Evolutionary conservation across 2,888 invertebrate species (phyloP), one percentile per base, ranked within the genome.

Genomic region (Lycocerus yunnanus): DNA sequence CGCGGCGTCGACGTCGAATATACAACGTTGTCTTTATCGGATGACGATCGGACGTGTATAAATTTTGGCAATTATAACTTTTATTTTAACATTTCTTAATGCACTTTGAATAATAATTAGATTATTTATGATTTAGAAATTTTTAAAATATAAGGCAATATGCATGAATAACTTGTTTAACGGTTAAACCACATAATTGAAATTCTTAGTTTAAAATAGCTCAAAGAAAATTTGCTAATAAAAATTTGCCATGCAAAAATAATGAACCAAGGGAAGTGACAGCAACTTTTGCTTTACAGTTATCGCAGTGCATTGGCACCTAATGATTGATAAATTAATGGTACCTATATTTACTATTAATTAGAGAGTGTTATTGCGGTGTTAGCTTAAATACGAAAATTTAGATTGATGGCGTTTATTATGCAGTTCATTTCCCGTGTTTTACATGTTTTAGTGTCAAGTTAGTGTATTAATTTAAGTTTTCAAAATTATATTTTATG

Each of bases 151-250:
- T 43, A 3, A 6, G 13, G n/a, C 43, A n/a, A 43, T 43, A 43
- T 43, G n/a, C n/a, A 63, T 13, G 61, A 63, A 63, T 8, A 16
- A 63, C 18, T 63, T 63, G 16, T 63, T 63, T 63, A 63, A 63
- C 61, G 61, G 61, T 63, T 18, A 63, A 20, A 63, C 61, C 61
- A 20, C 61, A 63, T 63, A 18, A 63, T 63, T 63, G 16, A 63
- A 15, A 65, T 63, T 65, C 63, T 24, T 18, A 20, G 14, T 63
- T 70, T 71, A 71, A 71, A 71, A 71, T 71, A 71, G 58, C 24
- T 15, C 71, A 71, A 71, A 65, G 58, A 59, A 27, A 43, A 66
- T 58, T 65, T 66, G 58, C 65, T 71, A 71, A 71, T 71, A 71
- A 71, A 65, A 58, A 58, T 27, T 27, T 24, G 61, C 21, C 24